Base-by-base conservation (phyloP, 1,140 invertebrate genomes). In the Hycleus phaleratus region DNA sequence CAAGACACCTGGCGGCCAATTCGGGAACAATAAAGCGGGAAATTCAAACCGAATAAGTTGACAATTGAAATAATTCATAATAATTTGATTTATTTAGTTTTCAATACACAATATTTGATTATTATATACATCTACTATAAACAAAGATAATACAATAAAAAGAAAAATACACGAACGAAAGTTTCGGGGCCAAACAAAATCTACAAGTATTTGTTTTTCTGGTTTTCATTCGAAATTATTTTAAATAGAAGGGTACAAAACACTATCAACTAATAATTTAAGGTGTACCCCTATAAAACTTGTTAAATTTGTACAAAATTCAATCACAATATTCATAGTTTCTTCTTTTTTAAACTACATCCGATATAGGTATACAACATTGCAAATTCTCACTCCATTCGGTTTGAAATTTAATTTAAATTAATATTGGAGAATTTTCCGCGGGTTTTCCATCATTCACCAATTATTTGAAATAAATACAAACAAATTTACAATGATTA, bases 61-160 rank as follows among this genome's bases (percentile, higher is more conserved):
- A 32, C 7, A 32, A 32, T 32, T 3, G 32, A 5, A 32, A 32
- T 32, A 32, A 32, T 32, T 32, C 32, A 32, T 32, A 32, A 32
- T 18, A 46, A 43, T 25, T 10, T 9, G 46, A 49, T 59, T 47
- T 46, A 53, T 49, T 44, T 25, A 46, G 46, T 54, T 51, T 59
- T 46, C 53, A 49, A 54, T 53, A 53, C 46, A 54, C 48, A 42
- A 53, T 50, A 49, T 51, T 52, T 7, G 56, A 50, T 49, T 58
- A 54, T 59, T 46, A 59, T 59, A 59, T 51, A 59, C 58, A 59
- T 59, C 46, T 51, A 59, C 46, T 54, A 59, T 59, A 26, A 54
- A 59, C 58, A 59, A 59, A 32, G 32, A 58, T 26, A 58, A 59
- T 59, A 59, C 53, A 59, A 50, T 57, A 49, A 56, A 45, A 52